Conservation (phyloP, 1,140 invertebrate species). For the Drosophila rufa region DNA sequence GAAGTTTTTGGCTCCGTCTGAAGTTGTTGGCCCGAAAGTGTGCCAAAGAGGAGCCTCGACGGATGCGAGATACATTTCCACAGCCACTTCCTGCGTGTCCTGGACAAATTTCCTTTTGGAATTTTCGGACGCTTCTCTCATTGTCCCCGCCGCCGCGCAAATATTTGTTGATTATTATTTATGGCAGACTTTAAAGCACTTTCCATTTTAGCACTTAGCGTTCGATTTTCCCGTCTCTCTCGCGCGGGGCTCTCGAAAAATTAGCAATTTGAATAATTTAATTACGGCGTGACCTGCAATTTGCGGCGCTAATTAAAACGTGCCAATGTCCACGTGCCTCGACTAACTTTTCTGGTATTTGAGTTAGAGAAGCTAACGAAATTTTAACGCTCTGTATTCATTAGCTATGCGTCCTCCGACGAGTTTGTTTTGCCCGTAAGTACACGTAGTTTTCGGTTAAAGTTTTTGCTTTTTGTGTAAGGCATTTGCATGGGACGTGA, state of each 20-base stretch:
- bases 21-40: conserved; percentile 57
- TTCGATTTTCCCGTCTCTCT: conserved; percentile 9
- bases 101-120: conserved; percentile 14
- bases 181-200: conserved; percentile 56
- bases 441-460: conserved; percentile 42
- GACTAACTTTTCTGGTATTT: conserved; percentile 13
- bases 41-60: conserved; percentile 41
- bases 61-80: conserved; percentile 60
- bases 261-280: conserved; percentile 82
- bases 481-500: conserved; percentile 54
- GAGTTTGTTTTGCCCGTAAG: conserved; percentile 33
- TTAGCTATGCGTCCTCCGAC: conserved; percentile 44
- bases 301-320: conserved; percentile 79
- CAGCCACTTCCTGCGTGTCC: conserved; percentile 51
- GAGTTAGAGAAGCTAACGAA: conserved; percentile 37
- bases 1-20: conserved; percentile 26
- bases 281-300: conserved; percentile 76
- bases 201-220: conserved; percentile 58
- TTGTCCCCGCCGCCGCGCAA: neutral
- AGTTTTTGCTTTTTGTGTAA: conserved; percentile 7
- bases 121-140: neutral
- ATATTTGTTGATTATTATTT: conserved; percentile 67
- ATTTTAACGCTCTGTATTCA: conserved; percentile 60
- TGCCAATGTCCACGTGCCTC: conserved; percentile 71
- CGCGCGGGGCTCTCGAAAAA: conserved; percentile 25